Base-by-base conservation (phyloP, 2,888 invertebrate genomes). In the Ochropacha duplaris region DNA sequence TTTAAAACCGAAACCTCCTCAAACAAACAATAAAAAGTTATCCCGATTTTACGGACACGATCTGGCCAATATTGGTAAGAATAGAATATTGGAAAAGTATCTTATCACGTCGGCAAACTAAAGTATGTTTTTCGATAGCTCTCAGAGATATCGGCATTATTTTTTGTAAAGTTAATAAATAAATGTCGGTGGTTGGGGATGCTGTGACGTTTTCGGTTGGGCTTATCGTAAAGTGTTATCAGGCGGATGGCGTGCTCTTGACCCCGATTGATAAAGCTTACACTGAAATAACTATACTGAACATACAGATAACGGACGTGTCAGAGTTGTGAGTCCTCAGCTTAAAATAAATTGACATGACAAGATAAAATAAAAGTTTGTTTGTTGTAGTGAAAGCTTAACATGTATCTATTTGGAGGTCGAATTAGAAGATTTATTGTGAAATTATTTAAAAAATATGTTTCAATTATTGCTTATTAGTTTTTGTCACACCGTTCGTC, bases 181-280 rank as follows among this genome's bases (percentile, higher is more conserved):
- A 86, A 69, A 76, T 69, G 67, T 64, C 61, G 63, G 54, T 55
- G 65, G 57, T 19, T n/a, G 63, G 79, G 89, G 89, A 90, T 89
- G 89, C 92, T 90, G 91, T 65, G 78, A 69, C 70, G 73, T 75
- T 79, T 81, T 78, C 59, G 78, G 78, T 71, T 68, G 67, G 64
- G 65, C 65, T 74, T 77, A 77, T 81, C 83, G 78, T 72, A 73
- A 58, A 19, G 57, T 54, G 72, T 78, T 88, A 89, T 90, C 90
- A 73, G 75, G 81, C 88, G 92, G 91, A 92, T 89, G 86, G 84
- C 86, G 83, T 83, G 91, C 87, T 92, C 91, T 91, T 92, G 91
- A 90, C 91, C 91, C 78, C 83, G 64, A 70, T 68, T 78, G 90
- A 90, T 90, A 90, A 84, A 68, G 68, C 62, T 74, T 73, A 72